phyloP scores from a whole-genome alignment of 2,113 vertebrate genomes.

The Sinocyclocheilus anophthalmus region DNA sequence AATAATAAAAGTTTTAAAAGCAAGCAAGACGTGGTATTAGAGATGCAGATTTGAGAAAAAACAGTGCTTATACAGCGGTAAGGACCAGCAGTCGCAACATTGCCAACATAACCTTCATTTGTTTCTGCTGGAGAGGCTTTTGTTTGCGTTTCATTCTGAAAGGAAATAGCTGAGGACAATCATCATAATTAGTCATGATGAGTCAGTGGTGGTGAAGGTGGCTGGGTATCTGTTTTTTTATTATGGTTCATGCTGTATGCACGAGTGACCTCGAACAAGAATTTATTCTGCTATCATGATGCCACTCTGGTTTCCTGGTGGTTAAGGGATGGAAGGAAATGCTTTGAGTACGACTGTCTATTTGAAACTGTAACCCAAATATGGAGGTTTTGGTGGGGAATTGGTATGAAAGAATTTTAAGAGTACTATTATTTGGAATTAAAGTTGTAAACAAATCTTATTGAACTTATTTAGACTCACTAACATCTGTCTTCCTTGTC shows the following conservation, averaged over 20 bases:
- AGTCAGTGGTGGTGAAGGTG: conserved; percentile 27
- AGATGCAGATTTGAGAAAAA: not conserved
- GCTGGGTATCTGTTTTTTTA: not conserved
- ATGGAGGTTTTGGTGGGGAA: not conserved
- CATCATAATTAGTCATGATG: conserved; percentile 27
- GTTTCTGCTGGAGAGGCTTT: conserved; percentile 41
- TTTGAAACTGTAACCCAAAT: not conserved
- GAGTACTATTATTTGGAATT: not conserved
- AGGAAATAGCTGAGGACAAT: conserved; percentile 43
- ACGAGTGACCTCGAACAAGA: conserved; percentile 16
- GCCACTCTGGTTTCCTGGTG: not conserved
- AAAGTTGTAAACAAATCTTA: not conserved
- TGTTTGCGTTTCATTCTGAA: conserved; percentile 35
- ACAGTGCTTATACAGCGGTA: not conserved
- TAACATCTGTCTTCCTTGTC: not conserved
- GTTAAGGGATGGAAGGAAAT: conserved; percentile 38
- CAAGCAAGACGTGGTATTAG: not conserved
- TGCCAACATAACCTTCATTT: conserved; percentile 27
- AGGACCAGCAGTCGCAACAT: conserved; percentile 7
- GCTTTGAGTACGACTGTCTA: conserved; percentile 1
- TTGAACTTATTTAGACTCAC: not conserved
- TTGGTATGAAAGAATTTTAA: not conserved
- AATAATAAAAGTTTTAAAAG: not conserved
- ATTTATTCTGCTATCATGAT: not conserved
- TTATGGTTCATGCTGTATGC: not conserved